phyloP scores from a whole-genome alignment of 2,113 vertebrate genomes.

The Naja naja region DNA sequence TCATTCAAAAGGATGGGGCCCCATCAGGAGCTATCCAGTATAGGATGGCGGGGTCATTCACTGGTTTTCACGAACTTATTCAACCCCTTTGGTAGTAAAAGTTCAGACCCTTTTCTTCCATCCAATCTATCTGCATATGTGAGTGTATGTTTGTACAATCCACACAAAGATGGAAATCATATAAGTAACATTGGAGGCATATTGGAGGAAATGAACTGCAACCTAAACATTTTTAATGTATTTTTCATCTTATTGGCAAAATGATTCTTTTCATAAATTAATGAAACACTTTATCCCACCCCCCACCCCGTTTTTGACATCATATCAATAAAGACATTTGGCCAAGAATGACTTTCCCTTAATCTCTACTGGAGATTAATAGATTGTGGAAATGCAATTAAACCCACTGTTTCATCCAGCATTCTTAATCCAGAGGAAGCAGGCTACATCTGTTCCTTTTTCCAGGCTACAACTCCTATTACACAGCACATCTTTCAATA shows the following conservation, averaged over 20 bases:
- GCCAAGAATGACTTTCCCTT: not conserved
- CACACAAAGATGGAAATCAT: not conserved
- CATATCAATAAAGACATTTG: not conserved
- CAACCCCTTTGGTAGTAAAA: not conserved
- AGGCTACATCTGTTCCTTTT: slow-evolving; percentile 16
- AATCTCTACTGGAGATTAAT: not conserved
- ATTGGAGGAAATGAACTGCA: too few species aligned
- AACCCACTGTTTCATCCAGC: slow-evolving; percentile 1
- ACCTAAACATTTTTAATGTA: not conserved
- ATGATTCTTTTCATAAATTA: not conserved
- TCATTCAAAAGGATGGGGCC: not conserved
- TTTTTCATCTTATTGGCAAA: not conserved
- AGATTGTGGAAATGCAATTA: slow-evolving; percentile 2
- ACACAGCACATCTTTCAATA: not conserved
- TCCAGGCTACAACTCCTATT: not conserved
- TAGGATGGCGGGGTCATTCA: not conserved
- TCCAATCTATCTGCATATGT: not conserved
- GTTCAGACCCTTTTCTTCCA: not conserved
- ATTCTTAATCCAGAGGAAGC: slow-evolving; percentile 13
- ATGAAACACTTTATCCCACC: not conserved
- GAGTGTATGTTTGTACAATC: not conserved
- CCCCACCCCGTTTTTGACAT: not conserved
- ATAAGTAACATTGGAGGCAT: not conserved
- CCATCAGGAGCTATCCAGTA: not conserved
- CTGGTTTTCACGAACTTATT: not conserved